Conservation (phyloP, 30 jellyfish, hydroid and myxozoan species). For the Cassiopea xamachana region DNA sequence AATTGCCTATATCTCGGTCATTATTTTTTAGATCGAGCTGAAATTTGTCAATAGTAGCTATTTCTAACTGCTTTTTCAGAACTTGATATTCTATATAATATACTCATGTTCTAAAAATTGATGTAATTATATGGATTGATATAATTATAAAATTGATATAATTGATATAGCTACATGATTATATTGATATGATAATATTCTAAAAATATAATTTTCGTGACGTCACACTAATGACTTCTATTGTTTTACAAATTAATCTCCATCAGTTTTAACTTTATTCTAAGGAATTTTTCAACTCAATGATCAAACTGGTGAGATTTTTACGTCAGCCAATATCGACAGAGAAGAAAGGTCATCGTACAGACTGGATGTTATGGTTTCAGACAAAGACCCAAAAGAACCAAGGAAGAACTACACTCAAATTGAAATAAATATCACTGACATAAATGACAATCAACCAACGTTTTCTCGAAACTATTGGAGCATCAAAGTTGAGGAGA, state of each 20-base stretch:
- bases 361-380: conserved; percentile 40
- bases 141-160: no score
- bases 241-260: background rate
- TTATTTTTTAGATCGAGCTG: no score
- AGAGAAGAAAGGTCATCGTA: conserved; percentile 52
- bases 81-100: no score
- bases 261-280: background rate
- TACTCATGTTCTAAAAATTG: no score
- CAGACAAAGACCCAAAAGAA: conserved; percentile 51
- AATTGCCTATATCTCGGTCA: no score
- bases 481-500: conserved; percentile 18
- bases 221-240: no score
- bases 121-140: no score
- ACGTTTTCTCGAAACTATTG: conserved; percentile 1
- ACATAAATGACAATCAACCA: conserved; percentile 81
- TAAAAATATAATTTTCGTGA: no score
- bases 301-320: conserved; percentile 55
- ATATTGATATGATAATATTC: no score
- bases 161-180: no score
- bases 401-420: conserved; percentile 54
- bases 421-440: conserved; percentile 38
- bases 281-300: conserved; percentile 43
- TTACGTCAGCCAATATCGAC: conserved; percentile 44
- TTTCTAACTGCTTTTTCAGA: no score
- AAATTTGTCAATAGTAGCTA: no score